Percentiles rank a stretch among this genome's conserved stretches.
Evolutionary conservation across 1,140 invertebrate species (phyloP).

Genomic region (Drosophila pseudoobscura): DNA sequence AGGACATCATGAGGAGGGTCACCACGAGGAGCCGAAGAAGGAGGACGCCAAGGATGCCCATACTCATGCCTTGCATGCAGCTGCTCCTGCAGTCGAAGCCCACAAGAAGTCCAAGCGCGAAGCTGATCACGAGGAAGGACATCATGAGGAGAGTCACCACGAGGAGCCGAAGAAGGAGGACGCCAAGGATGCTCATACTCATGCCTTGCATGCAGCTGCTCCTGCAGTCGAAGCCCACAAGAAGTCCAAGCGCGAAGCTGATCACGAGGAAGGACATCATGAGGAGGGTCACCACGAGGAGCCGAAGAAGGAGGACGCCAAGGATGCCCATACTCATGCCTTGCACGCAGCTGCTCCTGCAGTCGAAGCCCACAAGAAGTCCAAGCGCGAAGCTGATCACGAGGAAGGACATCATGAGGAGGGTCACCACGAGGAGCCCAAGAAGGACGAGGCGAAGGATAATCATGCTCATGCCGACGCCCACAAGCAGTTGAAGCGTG

Average conservation of each 20-base stretch:
- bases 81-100: too few relatives aligned
- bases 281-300: too few relatives aligned
- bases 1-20: conserved; percentile 8
- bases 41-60: conserved; percentile 3
- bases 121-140: conserved; percentile 19
- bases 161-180: not conserved
- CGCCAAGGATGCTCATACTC: not conserved
- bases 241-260: too few relatives aligned
- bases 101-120: conserved; percentile 10
- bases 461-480: not conserved
- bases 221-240: not conserved
- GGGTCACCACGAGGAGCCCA: not conserved
- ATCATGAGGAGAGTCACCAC: conserved; percentile 11
- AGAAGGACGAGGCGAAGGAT: conserved; percentile 1
- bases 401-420: conserved; percentile 9
- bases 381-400: conserved; percentile 29
- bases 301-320: not conserved
- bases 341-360: too few relatives aligned
- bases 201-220: too few relatives aligned
- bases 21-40: not conserved
- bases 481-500: not conserved
- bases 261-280: not conserved
- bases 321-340: not conserved
- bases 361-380: not conserved
- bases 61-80: too few relatives aligned